Conservation (phyloP, 2,888 invertebrate species). For the Stenchaetothrips biformis region DNA sequence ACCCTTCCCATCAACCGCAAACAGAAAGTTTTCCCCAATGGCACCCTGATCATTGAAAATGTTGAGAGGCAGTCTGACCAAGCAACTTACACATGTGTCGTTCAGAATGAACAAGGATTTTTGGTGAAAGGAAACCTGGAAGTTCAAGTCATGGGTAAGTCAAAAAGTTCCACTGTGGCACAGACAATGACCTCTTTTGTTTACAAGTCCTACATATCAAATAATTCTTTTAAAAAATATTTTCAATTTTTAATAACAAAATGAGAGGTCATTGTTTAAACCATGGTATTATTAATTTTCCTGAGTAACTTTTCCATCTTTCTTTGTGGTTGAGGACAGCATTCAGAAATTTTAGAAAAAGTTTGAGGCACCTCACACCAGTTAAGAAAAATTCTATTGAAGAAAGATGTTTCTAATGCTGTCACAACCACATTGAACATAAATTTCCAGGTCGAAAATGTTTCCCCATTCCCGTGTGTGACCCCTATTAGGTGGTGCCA, state of each 20-base stretch:
- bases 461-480: background rate
- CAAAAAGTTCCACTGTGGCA: conserved; percentile 25
- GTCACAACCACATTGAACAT: background rate
- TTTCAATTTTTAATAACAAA: background rate
- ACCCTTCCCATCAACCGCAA: conserved; percentile 89
- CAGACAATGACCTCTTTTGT: background rate
- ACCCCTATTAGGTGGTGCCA: background rate
- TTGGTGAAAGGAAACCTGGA: conserved; percentile 81
- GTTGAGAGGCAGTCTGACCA: conserved; percentile 89
- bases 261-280: background rate
- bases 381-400: background rate
- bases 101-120: conserved; percentile 85
- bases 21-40: conserved; percentile 89
- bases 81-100: conserved; percentile 90
- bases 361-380: background rate
- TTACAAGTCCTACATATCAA: background rate
- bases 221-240: background rate
- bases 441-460: background rate
- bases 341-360: too few relatives aligned
- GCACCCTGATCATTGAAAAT: conserved; percentile 88
- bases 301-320: background rate
- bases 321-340: background rate
- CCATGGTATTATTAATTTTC: background rate
- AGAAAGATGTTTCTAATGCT: background rate
- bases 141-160: conserved; percentile 96